Conservation (phyloP, 2,888 invertebrate species). For the Petrolisthes cinctipes region DNA sequence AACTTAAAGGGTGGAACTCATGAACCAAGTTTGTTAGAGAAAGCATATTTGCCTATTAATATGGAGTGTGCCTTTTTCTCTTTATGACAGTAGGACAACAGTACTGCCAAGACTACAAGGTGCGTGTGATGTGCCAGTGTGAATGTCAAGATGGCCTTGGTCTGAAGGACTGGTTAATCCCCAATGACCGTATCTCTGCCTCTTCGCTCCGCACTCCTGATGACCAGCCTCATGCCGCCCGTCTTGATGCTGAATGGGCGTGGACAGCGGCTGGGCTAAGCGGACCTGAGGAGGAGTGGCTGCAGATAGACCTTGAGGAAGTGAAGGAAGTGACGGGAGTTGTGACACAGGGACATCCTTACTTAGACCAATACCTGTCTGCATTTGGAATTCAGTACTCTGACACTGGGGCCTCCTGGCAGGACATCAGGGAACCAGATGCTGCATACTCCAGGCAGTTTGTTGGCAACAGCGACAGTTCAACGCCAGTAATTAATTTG, state of each 20-base stretch:
- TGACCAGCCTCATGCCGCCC: slow-evolving; percentile 63
- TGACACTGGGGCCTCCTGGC: slow-evolving; percentile 68
- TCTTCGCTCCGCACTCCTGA: slow-evolving; percentile 43
- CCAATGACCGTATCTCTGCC: slow-evolving; percentile 54
- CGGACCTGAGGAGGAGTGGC: slow-evolving; percentile 65
- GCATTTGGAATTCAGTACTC: slow-evolving; percentile 68
- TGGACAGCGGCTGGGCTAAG: slow-evolving; percentile 65
- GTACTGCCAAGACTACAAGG: slow-evolving; percentile 84
- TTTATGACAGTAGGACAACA: slow-evolving; percentile 40
- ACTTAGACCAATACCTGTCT: slow-evolving; percentile 68
- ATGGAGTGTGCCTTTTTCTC: not conserved
- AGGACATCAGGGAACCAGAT: slow-evolving; percentile 64
- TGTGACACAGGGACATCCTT: slow-evolving; percentile 68
- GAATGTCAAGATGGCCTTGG: slow-evolving; percentile 66
- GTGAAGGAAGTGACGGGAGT: slow-evolving; percentile 69
- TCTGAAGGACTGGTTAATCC: slow-evolving; percentile 66
- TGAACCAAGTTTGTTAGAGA: no score
- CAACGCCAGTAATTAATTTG: slow-evolving; percentile 67
- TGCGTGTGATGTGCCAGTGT: slow-evolving; percentile 81
- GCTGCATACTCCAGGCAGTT: slow-evolving; percentile 67
- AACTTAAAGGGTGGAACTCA: no score
- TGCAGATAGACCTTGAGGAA: slow-evolving; percentile 68
- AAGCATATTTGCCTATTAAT: no score
- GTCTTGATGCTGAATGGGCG: slow-evolving; percentile 66
- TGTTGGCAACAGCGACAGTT: slow-evolving; percentile 68